These are phyloP conservation scores for Nannoperca obscura DNA, from an alignment of 2,797 vertebrate species.

Conservation along the genomic window DNA sequence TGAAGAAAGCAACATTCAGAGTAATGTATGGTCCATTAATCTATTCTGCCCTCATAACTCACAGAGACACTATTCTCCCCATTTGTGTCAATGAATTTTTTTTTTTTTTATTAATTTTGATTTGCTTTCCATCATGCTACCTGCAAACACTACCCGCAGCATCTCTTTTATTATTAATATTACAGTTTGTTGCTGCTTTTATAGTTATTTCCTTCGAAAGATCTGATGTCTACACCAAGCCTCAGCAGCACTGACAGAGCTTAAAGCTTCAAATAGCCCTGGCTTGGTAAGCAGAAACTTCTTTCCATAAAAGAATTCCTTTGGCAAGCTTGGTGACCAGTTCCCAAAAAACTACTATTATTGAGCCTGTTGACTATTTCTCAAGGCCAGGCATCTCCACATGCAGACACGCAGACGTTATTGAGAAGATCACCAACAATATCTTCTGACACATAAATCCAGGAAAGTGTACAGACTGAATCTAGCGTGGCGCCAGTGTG, in stretches of 20 bases:
- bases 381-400: slow-evolving; percentile 24
- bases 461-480: not conserved
- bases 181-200: not conserved
- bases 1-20: slow-evolving; percentile 27
- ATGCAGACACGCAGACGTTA: slow-evolving; percentile 14
- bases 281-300: slow-evolving; percentile 34
- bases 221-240: slow-evolving; percentile 2
- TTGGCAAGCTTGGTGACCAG: slow-evolving; percentile 20
- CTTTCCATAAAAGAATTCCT: slow-evolving; percentile 40
- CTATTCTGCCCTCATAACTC: not conserved
- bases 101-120: too few relatives aligned
- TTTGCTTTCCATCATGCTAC: not conserved
- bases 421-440: slow-evolving; percentile 11
- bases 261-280: slow-evolving; percentile 18
- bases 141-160: not conserved
- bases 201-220: not conserved
- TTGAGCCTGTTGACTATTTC: slow-evolving; percentile 36
- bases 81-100: not conserved
- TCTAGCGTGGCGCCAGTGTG: not conserved
- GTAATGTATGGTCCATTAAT: slow-evolving; percentile 12
- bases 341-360: slow-evolving; percentile 16
- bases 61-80: not conserved
- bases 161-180: not conserved
- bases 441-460: slow-evolving; percentile 27
- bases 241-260: not conserved